phyloP scores from a whole-genome alignment of 2,888 invertebrate species.

The Omphaloscelis lunosa region DNA sequence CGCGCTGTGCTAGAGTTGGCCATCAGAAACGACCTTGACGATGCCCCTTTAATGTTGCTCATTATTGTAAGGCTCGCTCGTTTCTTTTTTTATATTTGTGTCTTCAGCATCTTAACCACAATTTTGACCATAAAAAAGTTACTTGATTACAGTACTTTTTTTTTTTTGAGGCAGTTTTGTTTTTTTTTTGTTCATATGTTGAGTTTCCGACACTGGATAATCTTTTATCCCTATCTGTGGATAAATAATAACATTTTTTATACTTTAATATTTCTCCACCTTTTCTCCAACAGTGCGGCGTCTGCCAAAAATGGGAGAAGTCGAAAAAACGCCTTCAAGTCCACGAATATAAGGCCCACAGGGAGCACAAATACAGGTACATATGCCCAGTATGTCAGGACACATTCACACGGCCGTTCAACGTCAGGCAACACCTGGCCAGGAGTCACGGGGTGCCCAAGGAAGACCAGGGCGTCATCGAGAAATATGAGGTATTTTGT shows the following conservation, averaged over 20 bases:
- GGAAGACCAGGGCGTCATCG: constrained; percentile 67
- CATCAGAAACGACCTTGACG: too few species aligned
- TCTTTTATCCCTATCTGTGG: too few species aligned
- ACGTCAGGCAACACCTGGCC: constrained; percentile 68
- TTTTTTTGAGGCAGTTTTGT: neutral
- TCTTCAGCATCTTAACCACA: neutral
- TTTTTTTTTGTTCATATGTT: neutral
- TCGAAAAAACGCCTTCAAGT: constrained; percentile 73
- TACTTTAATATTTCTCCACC: neutral
- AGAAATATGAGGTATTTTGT: constrained; percentile 57
- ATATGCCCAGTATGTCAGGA: constrained; percentile 71
- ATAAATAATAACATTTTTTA: too few species aligned
- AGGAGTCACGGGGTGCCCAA: constrained; percentile 66
- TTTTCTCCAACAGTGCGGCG: constrained; percentile 67
- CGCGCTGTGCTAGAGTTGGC: too few species aligned
- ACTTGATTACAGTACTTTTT: too few species aligned
- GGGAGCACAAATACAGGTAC: constrained; percentile 66
- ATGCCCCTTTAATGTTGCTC: too few species aligned
- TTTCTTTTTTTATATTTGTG: too few species aligned
- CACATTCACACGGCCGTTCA: constrained; percentile 67
- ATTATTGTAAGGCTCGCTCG: too few species aligned
- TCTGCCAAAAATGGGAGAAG: constrained; percentile 74
- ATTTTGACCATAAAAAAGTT: neutral
- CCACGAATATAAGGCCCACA: constrained; percentile 72
- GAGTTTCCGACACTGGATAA: neutral